Base-by-base conservation (phyloP, 2,797 vertebrate species). In the Percopsis omiscomaycus region DNA sequence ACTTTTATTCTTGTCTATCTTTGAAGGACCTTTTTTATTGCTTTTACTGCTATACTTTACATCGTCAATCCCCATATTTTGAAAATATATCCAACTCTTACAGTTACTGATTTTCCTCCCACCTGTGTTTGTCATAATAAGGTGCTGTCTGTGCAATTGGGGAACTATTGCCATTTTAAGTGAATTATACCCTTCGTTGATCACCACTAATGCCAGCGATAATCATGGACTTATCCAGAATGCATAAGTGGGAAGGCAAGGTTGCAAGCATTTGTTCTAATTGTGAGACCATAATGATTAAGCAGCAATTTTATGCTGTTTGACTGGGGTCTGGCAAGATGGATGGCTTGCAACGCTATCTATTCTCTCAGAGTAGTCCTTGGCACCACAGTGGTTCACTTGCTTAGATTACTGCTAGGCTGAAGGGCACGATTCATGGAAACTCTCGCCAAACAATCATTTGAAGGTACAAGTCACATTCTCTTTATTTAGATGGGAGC, bases 251-350 rank as follows among this genome's bases (percentile, higher is more conserved):
- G 64, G 67, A 73, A 77, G 72, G 77, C 77, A 71, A 76, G 70
- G 77, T 86, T 72, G 64, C 69, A 79, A 75, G 86, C 83, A 86
- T 91, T 90, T 81, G 75, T 89, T 93, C 87, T 91, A 92, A 90
- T 92, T 92, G 92, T 74, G 4, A 55, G 73, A 67, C 69, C 65
- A 55, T 80, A 56, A 68, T 92, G 91, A 92, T 92, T 86, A 89
- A 92, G 84, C 74, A 73, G 74, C 74, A 71, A 82, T 85, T 81
- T 88, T 72, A 92, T 91, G 77, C 42, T 1, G 55, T 87, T 82
- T 88, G 91, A 92, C 89, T 89, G 71, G 78, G 74, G 74, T 79
- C 75, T 73, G 82, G 73, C 65, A 88, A 91, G 90, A 92, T 86
- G 83, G 85, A 92, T 92, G 89, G 81, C 73, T 81, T 80, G 62